Percentiles rank a stretch among this genome's conserved stretches.
Evolutionary conservation across 2,888 invertebrate genomes (phyloP).

Genomic region (Hypena proboscidalis): DNA sequence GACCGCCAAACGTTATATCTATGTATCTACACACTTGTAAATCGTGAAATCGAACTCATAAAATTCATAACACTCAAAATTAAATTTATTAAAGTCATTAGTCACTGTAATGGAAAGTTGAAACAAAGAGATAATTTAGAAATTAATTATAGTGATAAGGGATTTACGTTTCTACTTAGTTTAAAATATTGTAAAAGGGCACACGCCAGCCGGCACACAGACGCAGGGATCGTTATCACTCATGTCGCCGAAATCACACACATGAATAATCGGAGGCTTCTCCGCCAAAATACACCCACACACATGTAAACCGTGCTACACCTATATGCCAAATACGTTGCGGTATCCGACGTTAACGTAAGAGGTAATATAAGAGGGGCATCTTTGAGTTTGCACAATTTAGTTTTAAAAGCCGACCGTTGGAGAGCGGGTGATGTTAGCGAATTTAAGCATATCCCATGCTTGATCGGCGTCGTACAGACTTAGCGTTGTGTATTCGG

Average conservation of each 20-base stretch:
- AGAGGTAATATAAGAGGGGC: slow-evolving; percentile 84
- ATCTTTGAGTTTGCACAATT: slow-evolving; percentile 84
- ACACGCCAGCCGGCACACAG: slow-evolving; percentile 45
- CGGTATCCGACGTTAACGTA: slow-evolving; percentile 81
- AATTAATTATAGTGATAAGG: slow-evolving; percentile 42
- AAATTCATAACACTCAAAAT: slow-evolving; percentile 6
- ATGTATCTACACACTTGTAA: neutral
- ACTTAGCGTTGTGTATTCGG: slow-evolving; percentile 60
- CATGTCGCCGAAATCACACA: slow-evolving; percentile 53
- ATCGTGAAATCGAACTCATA: slow-evolving; percentile 1
- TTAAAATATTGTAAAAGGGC: slow-evolving; percentile 58
- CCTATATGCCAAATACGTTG: slow-evolving; percentile 81
- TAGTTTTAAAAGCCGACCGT: slow-evolving; percentile 80
- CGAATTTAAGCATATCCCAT: slow-evolving; percentile 65
- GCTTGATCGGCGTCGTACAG: slow-evolving; percentile 58
- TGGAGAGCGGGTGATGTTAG: slow-evolving; percentile 77
- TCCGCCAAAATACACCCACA: slow-evolving; percentile 73
- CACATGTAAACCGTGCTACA: slow-evolving; percentile 56
- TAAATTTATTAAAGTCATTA: slow-evolving; percentile 26
- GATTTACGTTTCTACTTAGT: slow-evolving; percentile 45
- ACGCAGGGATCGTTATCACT: slow-evolving; percentile 48
- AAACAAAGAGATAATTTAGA: slow-evolving; percentile 36
- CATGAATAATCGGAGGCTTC: slow-evolving; percentile 52
- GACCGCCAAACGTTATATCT: slow-evolving; percentile 13
- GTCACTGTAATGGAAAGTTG: slow-evolving; percentile 29